phyloP scores from a whole-genome alignment of 2,888 invertebrate genomes.

The Chrysolina americana region DNA sequence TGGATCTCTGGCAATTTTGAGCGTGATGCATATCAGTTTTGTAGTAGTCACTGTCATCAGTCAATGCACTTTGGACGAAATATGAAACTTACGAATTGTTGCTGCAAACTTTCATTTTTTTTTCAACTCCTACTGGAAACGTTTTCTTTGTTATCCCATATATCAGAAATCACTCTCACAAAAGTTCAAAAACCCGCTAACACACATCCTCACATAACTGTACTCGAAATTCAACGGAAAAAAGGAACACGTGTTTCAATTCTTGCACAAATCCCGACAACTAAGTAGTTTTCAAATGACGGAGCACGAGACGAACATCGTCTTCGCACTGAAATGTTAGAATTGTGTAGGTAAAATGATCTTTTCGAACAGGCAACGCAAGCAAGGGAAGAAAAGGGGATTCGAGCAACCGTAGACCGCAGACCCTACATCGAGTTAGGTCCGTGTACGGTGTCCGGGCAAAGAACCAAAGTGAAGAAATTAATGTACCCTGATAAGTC shows the following conservation, averaged over 20 bases:
- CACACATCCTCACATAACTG: background rate
- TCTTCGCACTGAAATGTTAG: slow-evolving; percentile 16
- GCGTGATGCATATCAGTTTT: too few species aligned
- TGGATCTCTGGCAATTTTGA: too few species aligned
- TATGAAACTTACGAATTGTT: slow-evolving; percentile 27
- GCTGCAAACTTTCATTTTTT: slow-evolving; percentile 35
- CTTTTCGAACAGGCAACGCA: slow-evolving; percentile 24
- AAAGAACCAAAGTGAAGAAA: slow-evolving; percentile 25
- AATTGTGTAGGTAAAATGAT: slow-evolving; percentile 29
- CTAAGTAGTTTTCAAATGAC: background rate
- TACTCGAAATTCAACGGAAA: background rate
- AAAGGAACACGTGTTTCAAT: background rate
- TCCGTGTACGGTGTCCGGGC: slow-evolving; percentile 1
- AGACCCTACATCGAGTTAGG: slow-evolving; percentile 21
- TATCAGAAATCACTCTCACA: background rate
- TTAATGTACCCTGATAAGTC: slow-evolving; percentile 2
- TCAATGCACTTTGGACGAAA: background rate
- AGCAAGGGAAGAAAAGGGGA: slow-evolving; percentile 30
- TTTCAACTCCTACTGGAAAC: slow-evolving; percentile 10
- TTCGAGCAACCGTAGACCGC: slow-evolving; percentile 12
- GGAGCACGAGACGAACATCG: background rate
- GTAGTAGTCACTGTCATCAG: too few species aligned
- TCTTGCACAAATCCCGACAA: background rate
- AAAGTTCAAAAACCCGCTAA: background rate
- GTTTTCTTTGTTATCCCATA: background rate